Conservation (phyloP, 2,888 invertebrate genomes). For the Dryomyza anilis region DNA sequence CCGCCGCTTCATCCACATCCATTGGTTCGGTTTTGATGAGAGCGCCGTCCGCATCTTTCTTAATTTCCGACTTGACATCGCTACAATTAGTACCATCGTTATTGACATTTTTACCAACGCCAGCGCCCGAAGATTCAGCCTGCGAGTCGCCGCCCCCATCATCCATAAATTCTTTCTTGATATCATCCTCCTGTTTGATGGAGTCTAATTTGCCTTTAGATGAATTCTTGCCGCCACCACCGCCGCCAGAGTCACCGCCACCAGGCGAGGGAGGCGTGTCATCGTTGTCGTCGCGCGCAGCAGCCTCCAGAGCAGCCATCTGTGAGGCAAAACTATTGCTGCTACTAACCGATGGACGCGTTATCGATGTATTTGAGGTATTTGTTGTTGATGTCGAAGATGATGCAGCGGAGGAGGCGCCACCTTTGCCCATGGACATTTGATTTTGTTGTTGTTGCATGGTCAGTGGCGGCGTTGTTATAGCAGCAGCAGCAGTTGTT, state of each 20-base stretch:
- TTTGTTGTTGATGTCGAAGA: conserved; percentile 43
- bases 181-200: conserved; percentile 71
- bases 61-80: conserved; percentile 52
- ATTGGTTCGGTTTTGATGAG: conserved; percentile 63
- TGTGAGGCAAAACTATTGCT: conserved; percentile 69
- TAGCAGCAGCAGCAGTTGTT: conserved; percentile 37
- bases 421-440: conserved; percentile 48
- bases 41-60: conserved; percentile 45
- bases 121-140: conserved; percentile 58
- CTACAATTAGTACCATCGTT: conserved; percentile 65
- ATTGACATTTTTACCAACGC: conserved; percentile 67
- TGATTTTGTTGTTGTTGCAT: conserved; percentile 43
- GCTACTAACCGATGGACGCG: conserved; percentile 49
- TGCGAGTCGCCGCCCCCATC: conserved; percentile 60
- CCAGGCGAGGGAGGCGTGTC: conserved; percentile 69
- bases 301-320: conserved; percentile 75
- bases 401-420: conserved; percentile 40
- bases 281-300: conserved; percentile 70
- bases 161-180: conserved; percentile 72
- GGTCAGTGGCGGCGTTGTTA: conserved; percentile 39
- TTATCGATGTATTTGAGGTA: conserved; percentile 32
- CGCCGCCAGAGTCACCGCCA: conserved; percentile 53
- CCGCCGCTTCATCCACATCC: conserved; percentile 54
- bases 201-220: conserved; percentile 70
- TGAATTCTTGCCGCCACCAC: conserved; percentile 46